These are phyloP conservation scores for Planococcus citri DNA, from an alignment of 1,140 invertebrate species.

Conservation along the genomic window DNA sequence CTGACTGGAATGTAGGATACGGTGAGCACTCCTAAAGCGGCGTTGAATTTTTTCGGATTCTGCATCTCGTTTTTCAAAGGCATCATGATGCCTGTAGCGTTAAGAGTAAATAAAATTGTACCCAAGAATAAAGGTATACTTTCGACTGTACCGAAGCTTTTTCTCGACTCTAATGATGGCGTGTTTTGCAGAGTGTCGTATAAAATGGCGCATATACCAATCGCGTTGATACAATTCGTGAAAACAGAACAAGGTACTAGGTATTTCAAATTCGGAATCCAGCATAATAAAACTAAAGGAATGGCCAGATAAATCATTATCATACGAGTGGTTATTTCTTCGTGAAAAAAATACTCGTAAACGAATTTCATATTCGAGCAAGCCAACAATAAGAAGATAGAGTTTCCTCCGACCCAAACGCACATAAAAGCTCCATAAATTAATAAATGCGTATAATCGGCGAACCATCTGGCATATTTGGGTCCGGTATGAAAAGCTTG, in stretches of 20 bases:
- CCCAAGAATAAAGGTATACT: conserved; percentile 49
- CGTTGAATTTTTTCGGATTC: conserved; percentile 35
- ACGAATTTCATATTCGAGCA: not conserved
- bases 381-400: not conserved
- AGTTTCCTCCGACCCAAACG: not conserved
- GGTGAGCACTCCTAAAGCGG: conserved; percentile 38
- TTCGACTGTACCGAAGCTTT: conserved; percentile 34
- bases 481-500: not conserved
- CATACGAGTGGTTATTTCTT: conserved; percentile 34
- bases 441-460: not conserved
- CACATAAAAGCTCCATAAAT: not conserved
- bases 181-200: conserved; percentile 53
- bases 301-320: conserved; percentile 47
- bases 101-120: conserved; percentile 50
- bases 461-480: not conserved
- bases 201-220: conserved; percentile 50
- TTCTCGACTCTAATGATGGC: conserved; percentile 36
- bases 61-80: conserved; percentile 42
- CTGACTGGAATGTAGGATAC: conserved; percentile 37
- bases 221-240: conserved; percentile 51
- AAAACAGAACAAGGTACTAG: conserved; percentile 58
- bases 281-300: conserved; percentile 51
- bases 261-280: conserved; percentile 55
- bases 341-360: conserved; percentile 20
- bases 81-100: conserved; percentile 47